Conservation (phyloP, 2,113 vertebrate genomes). For the Melospiza melodia region DNA sequence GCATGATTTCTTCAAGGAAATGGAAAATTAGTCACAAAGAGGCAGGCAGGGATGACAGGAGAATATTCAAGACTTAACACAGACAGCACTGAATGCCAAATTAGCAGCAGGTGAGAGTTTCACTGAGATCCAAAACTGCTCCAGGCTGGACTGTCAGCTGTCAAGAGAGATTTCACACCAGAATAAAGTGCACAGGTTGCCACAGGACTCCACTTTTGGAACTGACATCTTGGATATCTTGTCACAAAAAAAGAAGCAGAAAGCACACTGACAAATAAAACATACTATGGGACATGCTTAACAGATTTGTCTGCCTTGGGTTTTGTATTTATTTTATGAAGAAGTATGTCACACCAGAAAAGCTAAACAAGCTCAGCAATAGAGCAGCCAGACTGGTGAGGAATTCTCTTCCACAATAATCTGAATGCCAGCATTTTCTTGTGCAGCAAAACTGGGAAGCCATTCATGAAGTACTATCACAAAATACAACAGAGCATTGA, state of each 20-base stretch:
- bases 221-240: neutral
- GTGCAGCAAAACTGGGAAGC: neutral
- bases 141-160: slow-evolving; percentile 12
- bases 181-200: neutral
- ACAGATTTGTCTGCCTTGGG: neutral
- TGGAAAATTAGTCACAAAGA: neutral
- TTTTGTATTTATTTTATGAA: neutral
- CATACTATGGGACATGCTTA: neutral
- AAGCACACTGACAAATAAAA: neutral
- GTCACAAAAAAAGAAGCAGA: slow-evolving; percentile 2
- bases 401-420: neutral
- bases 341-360: neutral
- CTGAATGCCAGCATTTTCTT: neutral
- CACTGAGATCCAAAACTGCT: neutral
- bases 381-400: neutral
- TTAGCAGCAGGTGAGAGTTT: slow-evolving; percentile 45
- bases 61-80: neutral
- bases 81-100: neutral
- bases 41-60: neutral
- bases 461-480: neutral
- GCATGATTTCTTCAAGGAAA: neutral
- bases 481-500: neutral
- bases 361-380: neutral
- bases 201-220: neutral
- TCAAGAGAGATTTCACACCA: slow-evolving; percentile 7